Base-by-base conservation (phyloP, 2,888 invertebrate genomes). In the Drosophila lacicola region DNA sequence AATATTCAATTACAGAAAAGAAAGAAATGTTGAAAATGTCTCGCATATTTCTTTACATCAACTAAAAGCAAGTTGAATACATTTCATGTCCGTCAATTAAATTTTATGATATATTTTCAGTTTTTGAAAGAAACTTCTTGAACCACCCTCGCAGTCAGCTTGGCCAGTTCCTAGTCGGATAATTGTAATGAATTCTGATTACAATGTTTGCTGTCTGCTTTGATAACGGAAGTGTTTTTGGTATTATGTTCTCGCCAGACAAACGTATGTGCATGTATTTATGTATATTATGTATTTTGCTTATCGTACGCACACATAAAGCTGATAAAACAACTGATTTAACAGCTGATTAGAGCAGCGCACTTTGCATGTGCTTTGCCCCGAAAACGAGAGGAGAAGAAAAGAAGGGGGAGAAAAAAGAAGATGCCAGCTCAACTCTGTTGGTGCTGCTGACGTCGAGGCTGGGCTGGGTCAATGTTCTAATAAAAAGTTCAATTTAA, bases 281-380 rank as follows among this genome's bases (percentile, higher is more conserved):
- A 17, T 36, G 34, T n/a, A 13, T 1, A 37, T 29, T 29, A 17
- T 51, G 14, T 50, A 25, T 54, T 10, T 57, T n/a, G 78, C 79
- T 78, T 68, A 76, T 75, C 76, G 50, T 41, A 6, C 34, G 34
- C 66, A 29, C 42, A 68, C 53, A 82, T 67, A 84, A 81, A 79
- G 72, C 80, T 85, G 88, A 82, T 77, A 82, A 87, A 84, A 82
- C 77, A 88, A 85, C 65, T 80, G 88, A 88, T 88, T 78, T 81
- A 78, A 70, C 80, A 80, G 68, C 67, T 58, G 74, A 69, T 73
- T 66, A 76, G 54, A 61, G 67, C 46, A 29, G 29, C 45, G 55
- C 14, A 58, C 63, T 46, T 50, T 49, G 62, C 51, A 53, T 53
- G 53, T 33, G 53, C 29, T 29, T 29, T 29, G 29, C 29, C 29